Conservation (phyloP, 2,797 vertebrate species). For the Huso huso region DNA sequence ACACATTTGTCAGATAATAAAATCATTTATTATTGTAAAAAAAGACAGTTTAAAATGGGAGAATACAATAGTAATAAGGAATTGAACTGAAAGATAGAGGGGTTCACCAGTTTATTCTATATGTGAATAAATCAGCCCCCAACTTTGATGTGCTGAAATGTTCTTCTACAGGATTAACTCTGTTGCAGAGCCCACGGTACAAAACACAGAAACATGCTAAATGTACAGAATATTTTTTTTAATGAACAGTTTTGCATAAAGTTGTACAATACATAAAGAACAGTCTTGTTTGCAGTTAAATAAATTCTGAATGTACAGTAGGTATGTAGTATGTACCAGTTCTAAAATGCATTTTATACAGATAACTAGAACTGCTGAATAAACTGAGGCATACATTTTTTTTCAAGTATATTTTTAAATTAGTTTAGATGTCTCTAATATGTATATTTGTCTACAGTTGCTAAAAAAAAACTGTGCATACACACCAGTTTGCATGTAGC, state of each 20-base stretch:
- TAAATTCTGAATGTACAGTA: constrained; percentile 83
- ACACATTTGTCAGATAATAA: too few species aligned
- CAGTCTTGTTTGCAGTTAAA: constrained; percentile 65
- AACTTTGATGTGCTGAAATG: too few species aligned
- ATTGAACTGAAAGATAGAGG: too few species aligned
- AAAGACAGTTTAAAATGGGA: too few species aligned
- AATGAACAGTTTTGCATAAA: constrained; percentile 78
- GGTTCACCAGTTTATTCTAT: too few species aligned
- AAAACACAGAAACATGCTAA: constrained; percentile 41
- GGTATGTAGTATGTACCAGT: constrained; percentile 66
- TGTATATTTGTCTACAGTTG: constrained; percentile 57
- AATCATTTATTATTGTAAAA: too few species aligned
- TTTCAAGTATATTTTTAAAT: constrained; percentile 60
- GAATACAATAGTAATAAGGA: too few species aligned
- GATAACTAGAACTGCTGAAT: constrained; percentile 66
- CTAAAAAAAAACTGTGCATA: constrained; percentile 71
- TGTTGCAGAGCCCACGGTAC: background rate
- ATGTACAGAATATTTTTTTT: constrained; percentile 51
- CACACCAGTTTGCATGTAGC: constrained; percentile 34
- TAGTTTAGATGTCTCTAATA: constrained; percentile 48
- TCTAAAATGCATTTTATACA: constrained; percentile 66
- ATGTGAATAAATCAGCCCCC: too few species aligned
- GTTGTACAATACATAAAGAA: constrained; percentile 74
- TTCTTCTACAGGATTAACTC: background rate
- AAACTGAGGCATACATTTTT: constrained; percentile 54